phyloP scores from a whole-genome alignment of 2,797 vertebrate genomes.

The Jordanella pulchra region DNA sequence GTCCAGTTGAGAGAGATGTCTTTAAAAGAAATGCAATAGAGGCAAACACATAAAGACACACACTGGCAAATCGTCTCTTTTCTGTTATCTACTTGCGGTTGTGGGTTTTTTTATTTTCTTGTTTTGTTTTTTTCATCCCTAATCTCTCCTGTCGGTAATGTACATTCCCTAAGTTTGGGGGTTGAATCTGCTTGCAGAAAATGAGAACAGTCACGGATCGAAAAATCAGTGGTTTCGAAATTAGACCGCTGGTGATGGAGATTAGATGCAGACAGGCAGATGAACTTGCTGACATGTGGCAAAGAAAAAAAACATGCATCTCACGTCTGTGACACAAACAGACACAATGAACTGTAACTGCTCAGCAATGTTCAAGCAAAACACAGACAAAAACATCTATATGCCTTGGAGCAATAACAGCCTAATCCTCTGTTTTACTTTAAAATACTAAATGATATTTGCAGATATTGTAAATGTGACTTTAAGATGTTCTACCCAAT shows the following conservation, averaged over 20 bases:
- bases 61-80: constrained; percentile 39
- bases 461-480: constrained; percentile 38
- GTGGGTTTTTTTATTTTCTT: background rate
- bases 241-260: constrained; percentile 6
- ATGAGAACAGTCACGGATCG: constrained; percentile 38
- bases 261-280: constrained; percentile 21
- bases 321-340: constrained; percentile 24
- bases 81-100: constrained; percentile 23
- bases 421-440: background rate
- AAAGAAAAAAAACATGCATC: constrained; percentile 22
- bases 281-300: constrained; percentile 31
- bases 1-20: constrained; percentile 52
- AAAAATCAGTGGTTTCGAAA: constrained; percentile 24
- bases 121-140: background rate
- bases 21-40: constrained; percentile 44
- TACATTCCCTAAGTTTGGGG: constrained; percentile 11
- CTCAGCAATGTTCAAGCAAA: constrained; percentile 41
- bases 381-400: constrained; percentile 26
- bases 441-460: constrained; percentile 38
- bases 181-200: constrained; percentile 34
- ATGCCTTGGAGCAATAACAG: constrained; percentile 24
- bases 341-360: constrained; percentile 38
- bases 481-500: constrained; percentile 51
- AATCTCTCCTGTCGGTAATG: background rate
- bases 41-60: constrained; percentile 21